Base-by-base conservation (phyloP, 2,888 invertebrate species). In the Neelides folsomi region DNA sequence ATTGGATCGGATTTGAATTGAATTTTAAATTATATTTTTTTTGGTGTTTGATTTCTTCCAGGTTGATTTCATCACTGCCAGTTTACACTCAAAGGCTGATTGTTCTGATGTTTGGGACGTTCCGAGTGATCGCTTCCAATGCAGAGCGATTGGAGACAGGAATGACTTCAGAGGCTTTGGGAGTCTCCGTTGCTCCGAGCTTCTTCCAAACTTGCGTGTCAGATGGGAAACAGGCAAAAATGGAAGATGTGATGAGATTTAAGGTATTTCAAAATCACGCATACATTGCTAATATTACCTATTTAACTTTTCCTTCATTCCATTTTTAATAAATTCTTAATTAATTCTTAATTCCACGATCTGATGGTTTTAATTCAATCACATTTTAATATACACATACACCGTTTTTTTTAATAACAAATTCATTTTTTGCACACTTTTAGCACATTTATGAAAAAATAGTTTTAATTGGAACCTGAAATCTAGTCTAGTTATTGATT, bases 161-260 rank as follows among this genome's bases (percentile, higher is more conserved):
- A 65, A 93, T 93, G 93, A 87, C 87, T 65, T 87, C 90, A 65
- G 92, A 93, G 74, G 92, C 93, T 40, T 76, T 94, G 63, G 92
- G 92, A 59, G 92, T 94, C 67, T 89, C 89, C 39, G 93, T 93
- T 46, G 93, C 93, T 49, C 93, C 93, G 18, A 92, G 90, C 66
- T 89, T 94, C 73, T 93, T 94, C 75, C 92, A 92, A 73, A 86
- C 88, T 64, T 93, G 93, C 75, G 90, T 93, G 67, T 86, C 87
- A 67, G 89, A 90, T 71, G 92, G 90, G 58, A 87, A 90, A 75
- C 85, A 88, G 46, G 93, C 92, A 57, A 86, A 87, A 72, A 88
- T 93, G 86, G 90, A 92, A 75, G 93, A 93, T 73, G 89, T 93
- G 54, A 80, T 88, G 69, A 79, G 90, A 69, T 93, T 86, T 75